Evolutionary conservation across 64 coral and sea anemone genomes (phyloP).

Genomic region (Pachyseris speciosa): DNA sequence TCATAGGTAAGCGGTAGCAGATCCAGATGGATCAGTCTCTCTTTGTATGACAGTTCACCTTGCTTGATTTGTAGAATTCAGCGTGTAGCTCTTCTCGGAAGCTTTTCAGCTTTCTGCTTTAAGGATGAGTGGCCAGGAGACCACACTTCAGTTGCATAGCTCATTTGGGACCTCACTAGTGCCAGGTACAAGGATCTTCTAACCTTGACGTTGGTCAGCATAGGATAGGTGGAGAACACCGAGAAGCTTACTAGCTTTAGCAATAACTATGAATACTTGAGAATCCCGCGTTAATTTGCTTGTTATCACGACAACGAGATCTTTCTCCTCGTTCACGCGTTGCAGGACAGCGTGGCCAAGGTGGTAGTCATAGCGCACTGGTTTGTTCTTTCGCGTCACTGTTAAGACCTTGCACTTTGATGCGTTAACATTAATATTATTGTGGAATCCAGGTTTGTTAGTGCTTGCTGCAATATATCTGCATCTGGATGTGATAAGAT

Average conservation of each 20-base stretch:
- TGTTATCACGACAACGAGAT: background rate
- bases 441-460: background rate
- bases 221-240: conserved; percentile 17
- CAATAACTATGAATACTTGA: background rate
- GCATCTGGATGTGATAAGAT: conserved; percentile 7
- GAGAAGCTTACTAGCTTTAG: conserved; percentile 19
- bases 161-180: conserved; percentile 6
- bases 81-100: conserved; percentile 34
- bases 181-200: conserved; percentile 26
- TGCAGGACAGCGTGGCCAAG: background rate
- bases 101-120: conserved; percentile 13
- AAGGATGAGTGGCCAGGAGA: conserved; percentile 5
- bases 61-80: conserved; percentile 22
- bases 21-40: conserved; percentile 1
- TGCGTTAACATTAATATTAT: background rate
- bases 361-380: conserved; percentile 1
- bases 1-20: background rate
- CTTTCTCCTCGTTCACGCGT: conserved; percentile 9
- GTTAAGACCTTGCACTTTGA: conserved; percentile 17
- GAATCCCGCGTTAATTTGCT: background rate
- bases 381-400: conserved; percentile 1
- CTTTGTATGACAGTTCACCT: conserved; percentile 9
- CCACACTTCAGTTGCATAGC: conserved; percentile 41
- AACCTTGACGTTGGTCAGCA: conserved; percentile 26
- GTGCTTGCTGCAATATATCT: background rate